Evolutionary conservation across 2,888 invertebrate genomes (phyloP).

Genomic region (Pantelozetes paolii): DNA sequence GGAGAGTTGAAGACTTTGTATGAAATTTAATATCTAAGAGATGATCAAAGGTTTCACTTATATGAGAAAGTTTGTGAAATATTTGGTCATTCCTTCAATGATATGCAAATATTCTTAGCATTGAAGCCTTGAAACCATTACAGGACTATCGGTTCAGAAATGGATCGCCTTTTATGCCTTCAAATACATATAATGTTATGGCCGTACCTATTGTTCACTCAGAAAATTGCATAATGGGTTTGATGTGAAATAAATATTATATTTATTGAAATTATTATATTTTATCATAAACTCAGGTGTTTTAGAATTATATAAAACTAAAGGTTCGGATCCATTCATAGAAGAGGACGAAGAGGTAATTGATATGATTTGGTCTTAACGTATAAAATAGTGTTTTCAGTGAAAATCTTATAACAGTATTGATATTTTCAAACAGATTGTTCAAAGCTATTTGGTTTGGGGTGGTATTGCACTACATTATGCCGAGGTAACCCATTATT

Average conservation of each 20-base stretch:
- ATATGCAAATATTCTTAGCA: no score
- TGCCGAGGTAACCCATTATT: conserved; percentile 21
- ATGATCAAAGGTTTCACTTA: no score
- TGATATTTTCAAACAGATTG: background rate
- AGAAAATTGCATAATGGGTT: conserved; percentile 6
- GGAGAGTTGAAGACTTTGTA: conserved; percentile 5
- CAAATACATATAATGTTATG: background rate
- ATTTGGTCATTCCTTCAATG: no score
- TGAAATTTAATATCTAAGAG: background rate
- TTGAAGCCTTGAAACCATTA: no score
- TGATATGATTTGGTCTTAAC: background rate
- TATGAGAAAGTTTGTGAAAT: no score
- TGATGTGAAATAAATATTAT: no score
- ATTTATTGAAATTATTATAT: no score
- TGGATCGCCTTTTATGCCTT: background rate
- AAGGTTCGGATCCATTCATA: background rate
- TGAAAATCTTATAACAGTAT: background rate
- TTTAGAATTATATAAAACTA: conserved; percentile 17
- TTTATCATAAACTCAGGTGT: no score
- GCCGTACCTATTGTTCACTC: background rate
- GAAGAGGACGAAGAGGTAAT: conserved; percentile 16
- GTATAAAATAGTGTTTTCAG: background rate
- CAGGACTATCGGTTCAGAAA: conserved; percentile 5
- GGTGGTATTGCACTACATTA: conserved; percentile 23
- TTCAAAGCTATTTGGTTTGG: conserved; percentile 20